A percentile compares a stretch with the other conserved stretches of the same genome.
These are phyloP conservation scores for Butorides virescens DNA, from an alignment of 2,113 vertebrate species.

Conservation along the genomic window DNA sequence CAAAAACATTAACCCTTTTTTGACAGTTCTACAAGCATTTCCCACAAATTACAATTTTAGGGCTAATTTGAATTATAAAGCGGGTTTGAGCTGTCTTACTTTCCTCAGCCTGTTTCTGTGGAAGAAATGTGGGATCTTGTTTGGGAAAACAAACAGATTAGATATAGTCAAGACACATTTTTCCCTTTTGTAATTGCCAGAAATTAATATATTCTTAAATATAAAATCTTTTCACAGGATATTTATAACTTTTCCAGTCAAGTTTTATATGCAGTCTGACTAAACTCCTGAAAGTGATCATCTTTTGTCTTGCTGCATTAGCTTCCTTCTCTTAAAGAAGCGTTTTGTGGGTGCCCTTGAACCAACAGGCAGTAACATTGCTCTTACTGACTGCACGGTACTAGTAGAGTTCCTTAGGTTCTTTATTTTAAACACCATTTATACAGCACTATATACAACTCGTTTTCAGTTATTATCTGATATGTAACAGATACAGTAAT, in stretches of 20 bases:
- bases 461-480: slow-evolving; percentile 30
- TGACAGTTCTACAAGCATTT: background rate
- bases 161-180: background rate
- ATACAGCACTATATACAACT: background rate
- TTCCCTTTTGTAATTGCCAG: background rate
- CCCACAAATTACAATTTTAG: background rate
- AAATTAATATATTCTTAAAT: background rate
- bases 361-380: background rate
- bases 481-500: background rate
- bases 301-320: background rate
- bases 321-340: background rate
- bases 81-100: background rate
- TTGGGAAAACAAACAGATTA: background rate
- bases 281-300: background rate
- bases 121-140: background rate
- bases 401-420: background rate
- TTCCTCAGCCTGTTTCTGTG: background rate
- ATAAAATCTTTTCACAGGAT: background rate
- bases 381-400: background rate
- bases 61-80: background rate
- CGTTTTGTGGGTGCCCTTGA: background rate
- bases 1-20: background rate
- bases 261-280: background rate
- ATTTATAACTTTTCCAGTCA: background rate
- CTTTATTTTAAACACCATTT: slow-evolving; percentile 33